These are phyloP conservation scores for Micromesistius poutassou DNA, from an alignment of 2,797 vertebrate species.

Conservation along the genomic window DNA sequence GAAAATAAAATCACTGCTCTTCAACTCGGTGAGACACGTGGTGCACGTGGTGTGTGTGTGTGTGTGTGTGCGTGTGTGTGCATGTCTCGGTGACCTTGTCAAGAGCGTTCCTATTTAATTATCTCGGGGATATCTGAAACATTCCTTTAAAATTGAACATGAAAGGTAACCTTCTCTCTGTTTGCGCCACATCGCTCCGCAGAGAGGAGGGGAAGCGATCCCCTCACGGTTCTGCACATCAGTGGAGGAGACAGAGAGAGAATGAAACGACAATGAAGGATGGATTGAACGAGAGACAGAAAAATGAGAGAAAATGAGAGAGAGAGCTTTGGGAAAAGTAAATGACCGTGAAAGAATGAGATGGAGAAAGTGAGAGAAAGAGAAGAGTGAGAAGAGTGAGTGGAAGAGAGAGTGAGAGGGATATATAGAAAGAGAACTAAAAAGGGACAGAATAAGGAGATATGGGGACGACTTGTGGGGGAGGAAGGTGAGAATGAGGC, in stretches of 20 bases:
- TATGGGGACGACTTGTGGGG: no score
- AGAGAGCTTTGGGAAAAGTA: not conserved
- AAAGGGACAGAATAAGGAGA: no score
- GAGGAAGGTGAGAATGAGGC: no score
- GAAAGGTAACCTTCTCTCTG: slow-evolving; percentile 72
- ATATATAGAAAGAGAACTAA: no score
- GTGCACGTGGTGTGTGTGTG: slow-evolving; percentile 13
- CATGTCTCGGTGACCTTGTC: slow-evolving; percentile 60
- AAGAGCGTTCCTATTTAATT: slow-evolving; percentile 64
- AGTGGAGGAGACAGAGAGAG: slow-evolving; percentile 31
- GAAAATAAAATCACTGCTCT: slow-evolving; percentile 15
- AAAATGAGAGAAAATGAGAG: no score
- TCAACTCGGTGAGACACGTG: slow-evolving; percentile 21
- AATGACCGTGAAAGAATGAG: not conserved
- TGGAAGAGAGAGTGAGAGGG: not conserved
- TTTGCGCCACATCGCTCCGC: slow-evolving; percentile 56
- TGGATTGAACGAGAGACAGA: not conserved
- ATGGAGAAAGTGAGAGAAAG: no score
- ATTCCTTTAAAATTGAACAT: slow-evolving; percentile 70
- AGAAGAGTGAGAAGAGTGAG: not conserved
- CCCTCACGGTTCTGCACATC: slow-evolving; percentile 34
- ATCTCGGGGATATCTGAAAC: slow-evolving; percentile 69
- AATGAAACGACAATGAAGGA: slow-evolving; percentile 32
- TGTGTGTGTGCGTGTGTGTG: slow-evolving; percentile 23
- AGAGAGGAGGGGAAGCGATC: slow-evolving; percentile 64